Evolutionary conservation across 2,888 invertebrate genomes (phyloP).

Genomic region (Calliopum simillimum): DNA sequence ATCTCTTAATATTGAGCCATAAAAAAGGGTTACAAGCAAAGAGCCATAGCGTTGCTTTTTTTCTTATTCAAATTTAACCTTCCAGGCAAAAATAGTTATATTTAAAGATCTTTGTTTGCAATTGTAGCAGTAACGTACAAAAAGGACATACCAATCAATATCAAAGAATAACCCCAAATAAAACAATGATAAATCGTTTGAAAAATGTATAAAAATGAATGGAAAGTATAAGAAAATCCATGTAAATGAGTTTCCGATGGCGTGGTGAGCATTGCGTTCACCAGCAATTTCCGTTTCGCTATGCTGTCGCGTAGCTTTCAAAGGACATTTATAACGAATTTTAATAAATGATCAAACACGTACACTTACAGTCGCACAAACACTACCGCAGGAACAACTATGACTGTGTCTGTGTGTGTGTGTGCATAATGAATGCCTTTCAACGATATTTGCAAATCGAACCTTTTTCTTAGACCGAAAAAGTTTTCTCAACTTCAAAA

Average conservation of each 20-base stretch:
- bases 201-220: too few relatives aligned
- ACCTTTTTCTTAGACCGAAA: constrained; percentile 19
- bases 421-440: constrained; percentile 23
- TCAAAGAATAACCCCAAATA: too few relatives aligned
- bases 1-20: too few relatives aligned
- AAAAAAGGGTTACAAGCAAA: too few relatives aligned
- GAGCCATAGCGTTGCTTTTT: too few relatives aligned
- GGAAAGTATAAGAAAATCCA: background rate
- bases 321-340: constrained; percentile 28
- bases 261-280: constrained; percentile 52
- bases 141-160: too few relatives aligned
- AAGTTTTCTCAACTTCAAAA: background rate
- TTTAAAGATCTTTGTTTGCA: too few relatives aligned
- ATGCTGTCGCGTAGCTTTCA: background rate
- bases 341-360: constrained; percentile 34
- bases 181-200: too few relatives aligned
- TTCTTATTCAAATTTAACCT: too few relatives aligned
- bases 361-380: background rate
- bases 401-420: background rate
- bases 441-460: constrained; percentile 27
- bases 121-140: too few relatives aligned
- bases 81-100: too few relatives aligned
- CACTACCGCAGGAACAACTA: background rate
- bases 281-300: constrained; percentile 56
- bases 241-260: constrained; percentile 58